Evolutionary conservation across 2,888 invertebrate species (phyloP), one percentile per base, ranked within the genome.

Genomic region (Pterobdella sp.): DNA sequence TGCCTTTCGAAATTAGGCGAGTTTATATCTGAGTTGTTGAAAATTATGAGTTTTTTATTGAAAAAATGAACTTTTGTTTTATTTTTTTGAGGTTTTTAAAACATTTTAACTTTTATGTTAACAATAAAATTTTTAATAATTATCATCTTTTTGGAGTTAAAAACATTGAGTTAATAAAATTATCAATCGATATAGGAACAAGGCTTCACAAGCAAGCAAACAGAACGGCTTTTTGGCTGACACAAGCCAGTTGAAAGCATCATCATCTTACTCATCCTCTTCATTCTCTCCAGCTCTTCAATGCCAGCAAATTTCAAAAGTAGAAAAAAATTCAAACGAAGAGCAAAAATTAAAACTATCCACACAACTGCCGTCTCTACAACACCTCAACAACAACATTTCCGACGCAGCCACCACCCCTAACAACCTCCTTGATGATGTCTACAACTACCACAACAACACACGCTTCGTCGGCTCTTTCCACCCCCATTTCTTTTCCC

Each of bases 401-500:
- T 26, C 18, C 60, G 26, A 56, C 60, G 4, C n/a, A 26, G 7
- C 60, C 60, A 56, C 3, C 60, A 56, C 18, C n/a, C 3, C 3
- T 3, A 56, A 3, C 60, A 22, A 56, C n/a, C 60, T n/a, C n/a
- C 60, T 26, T n/a, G 60, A 4, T n/a, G 4, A 22, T n/a, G 4
- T 26, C n/a, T 26, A 56, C 60, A 56, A n/a, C 60, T 56, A 56
- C 60, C 60, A 56, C 14, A 56, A 56, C n/a, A 35, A 35, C 34
- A 52, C n/a, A 26, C 60, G 71, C 10, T 71, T 71, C 35, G 36
- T 71, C 34, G 71, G 71, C 1, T 22, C 56, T 26, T 63, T 71
- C 34, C 71, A 71, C 56, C 71, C 56, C n/a, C 71, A 71, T n/a
- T 29, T 71, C 26, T 71, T 71, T n/a, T 49, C 60, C 4, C 71